These are phyloP conservation scores for Oreochromis mossambicus DNA, from an alignment of 2,797 vertebrate genomes.

Conservation along the genomic window DNA sequence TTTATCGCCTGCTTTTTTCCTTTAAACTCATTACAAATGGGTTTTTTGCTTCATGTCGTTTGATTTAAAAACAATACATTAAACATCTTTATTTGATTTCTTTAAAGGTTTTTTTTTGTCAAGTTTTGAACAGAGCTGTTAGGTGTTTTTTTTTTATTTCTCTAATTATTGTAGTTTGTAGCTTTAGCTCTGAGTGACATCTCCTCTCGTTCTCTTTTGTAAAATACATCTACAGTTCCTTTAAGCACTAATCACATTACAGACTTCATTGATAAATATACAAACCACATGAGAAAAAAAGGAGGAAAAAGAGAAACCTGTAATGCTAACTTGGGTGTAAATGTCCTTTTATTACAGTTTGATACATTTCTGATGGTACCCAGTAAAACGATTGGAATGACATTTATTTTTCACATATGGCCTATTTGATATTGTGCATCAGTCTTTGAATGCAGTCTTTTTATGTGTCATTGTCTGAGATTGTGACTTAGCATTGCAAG, in stretches of 20 bases:
- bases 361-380: background rate
- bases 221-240: background rate
- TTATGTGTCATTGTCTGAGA: background rate
- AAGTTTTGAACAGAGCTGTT: no score
- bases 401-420: background rate
- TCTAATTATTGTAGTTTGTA: no score
- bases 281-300: background rate
- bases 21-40: no score
- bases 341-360: background rate
- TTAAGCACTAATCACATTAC: background rate
- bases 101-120: no score
- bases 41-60: no score
- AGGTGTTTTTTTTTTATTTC: no score
- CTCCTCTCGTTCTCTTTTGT: background rate
- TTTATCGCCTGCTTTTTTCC: no score
- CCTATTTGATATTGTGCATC: background rate
- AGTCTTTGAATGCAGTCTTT: background rate
- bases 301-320: background rate
- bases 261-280: background rate
- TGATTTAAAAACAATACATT: no score
- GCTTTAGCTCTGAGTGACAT: background rate
- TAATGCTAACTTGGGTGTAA: background rate
- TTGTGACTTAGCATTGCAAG: background rate
- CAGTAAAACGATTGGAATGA: accelerated
- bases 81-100: no score